Evolutionary conservation across 2,888 invertebrate species (phyloP), one percentile per base, ranked within the genome.

Genomic region (Aphodius sticticus): DNA sequence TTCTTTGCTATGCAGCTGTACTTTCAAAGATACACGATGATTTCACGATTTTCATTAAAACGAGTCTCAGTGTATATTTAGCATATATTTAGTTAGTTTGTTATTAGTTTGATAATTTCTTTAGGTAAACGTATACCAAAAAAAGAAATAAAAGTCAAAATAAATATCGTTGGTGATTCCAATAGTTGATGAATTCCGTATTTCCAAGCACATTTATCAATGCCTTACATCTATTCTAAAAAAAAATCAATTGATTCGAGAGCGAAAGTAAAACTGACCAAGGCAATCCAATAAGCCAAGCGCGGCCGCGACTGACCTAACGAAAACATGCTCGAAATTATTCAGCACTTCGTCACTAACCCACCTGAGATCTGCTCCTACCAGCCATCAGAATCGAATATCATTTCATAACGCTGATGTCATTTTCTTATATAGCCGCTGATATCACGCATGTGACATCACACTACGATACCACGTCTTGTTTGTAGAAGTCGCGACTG

Each of bases 361-460:
- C 53, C 53, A 53, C 53, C 53, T 53, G 53, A 53, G 53, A 53
- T 53, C 53, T 53, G 53, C 53, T 53, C 53, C 53, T 53, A 53
- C 53, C 7, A 53, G 53, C 53, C 9, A 53, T 12, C 53, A 26
- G 53, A 9, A 53, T 53, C 53, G 53, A 53, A 53, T 9, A 9
- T 15, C 35, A 69, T 77, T 77, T 76, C 76, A 80, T 76, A 78
- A 74, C 69, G 78, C 14, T 83, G 83, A 83, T 82, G 82, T 83
- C 82, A 83, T 81, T 81, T 81, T 79, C 80, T 76, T 78, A 80
- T 80, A 81, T 80, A 81, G 79, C 16, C 72, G 36, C 79, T 78
- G 78, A 81, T 82, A 77, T 80, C 80, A 78, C 36, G 78, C 76
- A 69, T 69, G 78, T 83, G 82, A 82, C 82, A 83, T 82, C 82